A percentile compares a stretch with the other conserved stretches of the same genome.
These are phyloP conservation scores for Callopanchax toddi DNA, from an alignment of 2,113 vertebrate species.

Conservation along the genomic window DNA sequence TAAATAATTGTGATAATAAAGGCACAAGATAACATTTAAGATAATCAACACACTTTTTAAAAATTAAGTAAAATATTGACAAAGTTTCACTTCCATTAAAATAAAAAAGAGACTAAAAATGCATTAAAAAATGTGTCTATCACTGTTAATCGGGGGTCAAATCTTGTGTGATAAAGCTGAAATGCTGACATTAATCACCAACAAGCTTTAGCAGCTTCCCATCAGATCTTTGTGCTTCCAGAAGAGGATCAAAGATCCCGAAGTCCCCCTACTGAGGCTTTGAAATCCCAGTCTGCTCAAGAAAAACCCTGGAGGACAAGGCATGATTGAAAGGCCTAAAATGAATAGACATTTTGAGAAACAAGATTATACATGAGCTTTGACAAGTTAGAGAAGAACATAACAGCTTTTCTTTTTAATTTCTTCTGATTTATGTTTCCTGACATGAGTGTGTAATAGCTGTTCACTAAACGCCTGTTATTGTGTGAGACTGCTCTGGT, in stretches of 20 bases:
- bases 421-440: not conserved
- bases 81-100: too few species aligned
- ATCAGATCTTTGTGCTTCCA: slow-evolving; percentile 4
- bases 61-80: too few species aligned
- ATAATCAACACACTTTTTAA: too few species aligned
- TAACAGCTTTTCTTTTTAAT: not conserved
- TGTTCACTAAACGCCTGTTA: not conserved
- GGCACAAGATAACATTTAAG: too few species aligned
- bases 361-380: not conserved
- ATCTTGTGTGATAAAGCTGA: not conserved
- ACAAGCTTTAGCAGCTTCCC: not conserved
- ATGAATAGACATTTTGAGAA: too few species aligned
- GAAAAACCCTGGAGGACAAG: slow-evolving; percentile 6
- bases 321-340: not conserved
- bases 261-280: slow-evolving; percentile 26
- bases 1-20: too few species aligned
- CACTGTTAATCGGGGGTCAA: too few species aligned
- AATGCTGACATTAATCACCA: not conserved
- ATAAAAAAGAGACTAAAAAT: too few species aligned
- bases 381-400: not conserved
- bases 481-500: not conserved
- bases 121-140: too few species aligned
- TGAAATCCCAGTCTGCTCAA: slow-evolving; percentile 26
- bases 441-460: not conserved
- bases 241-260: not conserved